A percentile compares a stretch with the other conserved stretches of the same genome.
These are phyloP conservation scores for Tridacna gigas DNA, from an alignment of 2,888 invertebrate species.

Conservation along the genomic window DNA sequence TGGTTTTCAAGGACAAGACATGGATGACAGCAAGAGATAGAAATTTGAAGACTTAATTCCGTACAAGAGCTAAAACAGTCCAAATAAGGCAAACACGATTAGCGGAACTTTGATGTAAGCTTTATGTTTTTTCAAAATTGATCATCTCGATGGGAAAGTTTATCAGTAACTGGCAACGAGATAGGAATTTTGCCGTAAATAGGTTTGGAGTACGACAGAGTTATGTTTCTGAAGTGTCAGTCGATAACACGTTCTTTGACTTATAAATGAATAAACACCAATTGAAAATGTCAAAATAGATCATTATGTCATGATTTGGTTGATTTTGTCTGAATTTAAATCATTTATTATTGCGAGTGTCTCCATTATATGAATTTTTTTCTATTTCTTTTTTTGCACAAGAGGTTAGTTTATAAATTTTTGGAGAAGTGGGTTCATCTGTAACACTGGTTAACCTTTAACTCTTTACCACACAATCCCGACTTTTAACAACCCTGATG, in stretches of 20 bases:
- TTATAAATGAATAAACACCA: slow-evolving; percentile 61
- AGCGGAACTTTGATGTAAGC: slow-evolving; percentile 59
- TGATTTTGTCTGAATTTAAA: neutral
- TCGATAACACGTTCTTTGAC: slow-evolving; percentile 55
- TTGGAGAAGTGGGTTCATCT: no score
- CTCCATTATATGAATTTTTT: no score
- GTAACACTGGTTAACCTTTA: no score
- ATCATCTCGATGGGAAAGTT: slow-evolving; percentile 61
- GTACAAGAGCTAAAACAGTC: slow-evolving; percentile 54
- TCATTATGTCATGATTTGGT: slow-evolving; percentile 15
- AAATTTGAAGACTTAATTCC: slow-evolving; percentile 62
- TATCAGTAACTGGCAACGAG: slow-evolving; percentile 51
- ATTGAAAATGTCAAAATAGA: slow-evolving; percentile 60
- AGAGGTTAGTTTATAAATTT: no score
- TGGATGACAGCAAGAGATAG: slow-evolving; percentile 42
- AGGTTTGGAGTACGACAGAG: slow-evolving; percentile 46
- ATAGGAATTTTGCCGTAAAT: slow-evolving; percentile 59
- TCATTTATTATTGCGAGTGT: no score
- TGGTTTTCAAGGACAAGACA: slow-evolving; percentile 3
- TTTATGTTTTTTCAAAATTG: slow-evolving; percentile 58
- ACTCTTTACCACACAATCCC: no score
- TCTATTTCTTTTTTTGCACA: no score
- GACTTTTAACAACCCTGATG: no score
- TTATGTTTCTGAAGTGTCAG: slow-evolving; percentile 49
- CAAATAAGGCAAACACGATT: slow-evolving; percentile 64